Evolutionary conservation across 37 sponge, comb jelly and placozoan species (phyloP), one percentile per base, ranked within the genome.

Genomic region (Eunapius fragilis): DNA sequence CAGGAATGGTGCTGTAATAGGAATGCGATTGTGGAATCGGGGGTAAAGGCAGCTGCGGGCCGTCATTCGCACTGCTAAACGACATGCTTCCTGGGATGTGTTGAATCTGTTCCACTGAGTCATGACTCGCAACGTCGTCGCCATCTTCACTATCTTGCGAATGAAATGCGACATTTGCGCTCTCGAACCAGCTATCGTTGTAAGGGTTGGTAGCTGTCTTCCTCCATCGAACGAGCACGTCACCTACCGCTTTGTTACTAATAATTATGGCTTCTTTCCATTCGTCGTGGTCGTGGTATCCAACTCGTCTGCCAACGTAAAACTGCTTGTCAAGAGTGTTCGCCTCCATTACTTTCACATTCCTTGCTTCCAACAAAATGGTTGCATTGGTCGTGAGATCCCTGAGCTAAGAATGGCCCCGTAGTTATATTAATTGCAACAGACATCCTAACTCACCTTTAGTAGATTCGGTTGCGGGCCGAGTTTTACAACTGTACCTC

Each of bases 381-480:
- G 80, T 50, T 24, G 79, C 67, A 14, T 81, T 48, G 67, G 35
- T 81, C n/a, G 22, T 19, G 5, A 80, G 0, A 45, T 86, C 85
- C 25, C 1, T 26, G 1, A 89, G 47, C 89, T 89, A 70, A 67
- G 6, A 49, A n/a, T 70, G 26, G 31, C 34, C 70, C 4, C 6
- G 34, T 26, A 33, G 25, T n/a, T 30, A 12, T 12, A 33, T 30
- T 72, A 22, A 33, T 10, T 19, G 30, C 14, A 11, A 1, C 6
- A 13, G 0, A 25, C 12, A 72, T n/a, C 30, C 0, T 28, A 67
- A 67, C 70, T 33, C 71, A 90, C 86, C 78, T 69, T 81, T 69
- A 77, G 77, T 9, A 90, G 78, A 37, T 85, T 67, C 2, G 31
- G 25, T 31, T 90, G 38, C 9, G 86, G 91, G 47, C 91, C 91